Evolutionary conservation across 1,140 invertebrate species (phyloP), one percentile per base, ranked within the genome.

Genomic region (Venturia canescens): DNA sequence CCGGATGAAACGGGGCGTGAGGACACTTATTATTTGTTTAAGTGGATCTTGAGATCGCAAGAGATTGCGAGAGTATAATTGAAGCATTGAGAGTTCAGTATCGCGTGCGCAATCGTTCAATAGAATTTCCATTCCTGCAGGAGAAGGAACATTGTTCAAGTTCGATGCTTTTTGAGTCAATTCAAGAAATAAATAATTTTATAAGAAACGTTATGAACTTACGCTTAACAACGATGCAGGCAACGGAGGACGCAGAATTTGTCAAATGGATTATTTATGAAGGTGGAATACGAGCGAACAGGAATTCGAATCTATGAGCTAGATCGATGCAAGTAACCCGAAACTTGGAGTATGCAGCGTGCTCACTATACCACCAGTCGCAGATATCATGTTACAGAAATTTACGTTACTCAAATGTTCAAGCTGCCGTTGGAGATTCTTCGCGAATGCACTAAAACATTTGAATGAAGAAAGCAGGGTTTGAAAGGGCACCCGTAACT

Each of bases 361-460:
- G 9, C 9, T n/a, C 11, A 34, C 29, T 16, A n/a, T n/a, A 34
- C 69, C 44, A 71, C 31, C 69, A 48, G 13, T 44, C 34, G 15
- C 31, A 29, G 23, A n/a, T 69, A 63, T 79, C 63, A 29, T 34
- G 63, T 79, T 79, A 79, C 63, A 23, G 27, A 16, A 50, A 66
- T 79, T 79, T 70, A 23, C 66, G 38, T 79, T 79, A 79, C 66
- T 79, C 60, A 79, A 79, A 79, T 57, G 78, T 70, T 50, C 27
- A 4, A 48, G 38, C 29, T 29, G 21, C 2, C 16, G 72, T 11
- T 75, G 72, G 16, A 50, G 34, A 48, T 69, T 69, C 34, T 79
- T n/a, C n/a, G 13, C 48, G 66, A 34, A 27, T 38, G 60, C 60
- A 44, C 57, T 15, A 78, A 38, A 67, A 34, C 31, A 34, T 34